A percentile compares a stretch with the other conserved stretches of the same genome.
Evolutionary conservation across 2,888 invertebrate species (phyloP).

Genomic region (Archips crataeganus): DNA sequence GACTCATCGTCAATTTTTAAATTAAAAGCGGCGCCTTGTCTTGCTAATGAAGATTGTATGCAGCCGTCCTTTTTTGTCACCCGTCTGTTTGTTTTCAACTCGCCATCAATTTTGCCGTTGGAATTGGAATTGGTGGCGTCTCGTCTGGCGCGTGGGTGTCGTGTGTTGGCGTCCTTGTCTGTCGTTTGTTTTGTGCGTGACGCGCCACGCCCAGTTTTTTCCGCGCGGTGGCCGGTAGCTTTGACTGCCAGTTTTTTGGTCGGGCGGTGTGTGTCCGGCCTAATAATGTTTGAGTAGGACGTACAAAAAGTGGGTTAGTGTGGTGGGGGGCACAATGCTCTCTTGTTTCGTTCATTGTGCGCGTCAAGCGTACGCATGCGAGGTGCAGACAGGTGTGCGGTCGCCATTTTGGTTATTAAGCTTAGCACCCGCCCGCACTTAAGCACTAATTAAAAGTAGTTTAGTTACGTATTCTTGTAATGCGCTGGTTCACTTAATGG

Average conservation of each 20-base stretch:
- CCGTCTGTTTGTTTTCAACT: constrained; percentile 84
- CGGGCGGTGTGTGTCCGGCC: constrained; percentile 75
- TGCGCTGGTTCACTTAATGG: neutral
- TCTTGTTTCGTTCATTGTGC: constrained; percentile 65
- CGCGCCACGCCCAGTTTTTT: constrained; percentile 76
- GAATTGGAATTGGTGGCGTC: constrained; percentile 77
- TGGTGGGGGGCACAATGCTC: constrained; percentile 63
- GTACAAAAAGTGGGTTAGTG: constrained; percentile 74
- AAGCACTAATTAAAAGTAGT: constrained; percentile 27
- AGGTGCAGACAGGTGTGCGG: constrained; percentile 41
- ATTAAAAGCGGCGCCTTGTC: constrained; percentile 70
- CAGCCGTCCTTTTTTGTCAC: constrained; percentile 81
- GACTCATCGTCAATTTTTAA: constrained; percentile 76
- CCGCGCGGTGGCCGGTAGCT: constrained; percentile 80
- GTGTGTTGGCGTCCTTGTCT: constrained; percentile 64
- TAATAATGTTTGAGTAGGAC: constrained; percentile 82
- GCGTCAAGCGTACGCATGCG: constrained; percentile 51
- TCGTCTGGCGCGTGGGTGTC: constrained; percentile 49
- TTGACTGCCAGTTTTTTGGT: constrained; percentile 75
- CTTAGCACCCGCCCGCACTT: constrained; percentile 37
- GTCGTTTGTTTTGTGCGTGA: constrained; percentile 84
- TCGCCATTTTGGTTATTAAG: constrained; percentile 44
- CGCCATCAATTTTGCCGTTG: constrained; percentile 80
- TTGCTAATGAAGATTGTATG: constrained; percentile 79
- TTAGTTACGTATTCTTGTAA: constrained; percentile 1